These are phyloP conservation scores for Lepidurus couesii DNA, from an alignment of 1,140 invertebrate genomes.

Conservation along the genomic window DNA sequence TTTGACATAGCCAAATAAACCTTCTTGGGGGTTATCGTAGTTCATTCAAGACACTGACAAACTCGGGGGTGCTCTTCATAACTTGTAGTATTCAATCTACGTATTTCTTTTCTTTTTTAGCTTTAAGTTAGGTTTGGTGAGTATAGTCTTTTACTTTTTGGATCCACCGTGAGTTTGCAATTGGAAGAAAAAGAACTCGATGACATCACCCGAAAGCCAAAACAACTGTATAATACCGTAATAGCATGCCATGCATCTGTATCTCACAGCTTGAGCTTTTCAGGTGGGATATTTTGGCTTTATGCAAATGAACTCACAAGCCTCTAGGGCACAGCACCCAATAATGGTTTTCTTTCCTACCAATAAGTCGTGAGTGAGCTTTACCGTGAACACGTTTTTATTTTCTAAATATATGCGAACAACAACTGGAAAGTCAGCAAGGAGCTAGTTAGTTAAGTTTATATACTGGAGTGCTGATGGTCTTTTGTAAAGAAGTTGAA, in stretches of 20 bases:
- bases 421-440: no score
- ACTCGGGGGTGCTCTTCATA: not conserved
- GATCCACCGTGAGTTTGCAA: not conserved
- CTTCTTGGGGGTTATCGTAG: not conserved
- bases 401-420: not conserved
- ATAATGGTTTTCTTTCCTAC: not conserved
- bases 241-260: not conserved
- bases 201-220: not conserved
- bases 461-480: no score
- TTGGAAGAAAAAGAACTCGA: not conserved
- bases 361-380: not conserved
- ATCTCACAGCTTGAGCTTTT: not conserved
- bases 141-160: not conserved
- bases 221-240: not conserved
- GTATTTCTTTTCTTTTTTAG: not conserved
- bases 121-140: no score
- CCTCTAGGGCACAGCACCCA: not conserved
- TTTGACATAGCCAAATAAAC: not conserved
- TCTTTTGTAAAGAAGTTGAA: no score
- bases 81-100: constrained; percentile 8
- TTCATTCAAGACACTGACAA: constrained; percentile 22
- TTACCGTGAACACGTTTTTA: not conserved
- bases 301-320: not conserved
- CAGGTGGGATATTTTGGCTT: not conserved
- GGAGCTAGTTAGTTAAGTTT: no score